Percentiles rank a stretch among this genome's conserved stretches.
Evolutionary conservation across 2,113 vertebrate genomes (phyloP).

Genomic region (Narcine bancroftii): DNA sequence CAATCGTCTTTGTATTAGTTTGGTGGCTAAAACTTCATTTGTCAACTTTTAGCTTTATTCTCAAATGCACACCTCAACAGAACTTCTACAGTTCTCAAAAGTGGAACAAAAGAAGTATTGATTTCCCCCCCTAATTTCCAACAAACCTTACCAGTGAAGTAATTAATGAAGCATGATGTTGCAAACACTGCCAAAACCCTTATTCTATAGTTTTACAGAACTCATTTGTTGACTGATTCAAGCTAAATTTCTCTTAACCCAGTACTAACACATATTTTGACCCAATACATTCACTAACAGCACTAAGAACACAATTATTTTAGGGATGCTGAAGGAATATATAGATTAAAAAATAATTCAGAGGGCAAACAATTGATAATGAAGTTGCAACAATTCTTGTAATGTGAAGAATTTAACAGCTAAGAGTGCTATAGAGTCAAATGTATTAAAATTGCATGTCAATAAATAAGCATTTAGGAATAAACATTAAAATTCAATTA

Average conservation of each 20-base stretch:
- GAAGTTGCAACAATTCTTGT: slow-evolving; percentile 3
- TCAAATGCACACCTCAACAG: background rate
- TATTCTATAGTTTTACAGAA: background rate
- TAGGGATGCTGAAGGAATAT: background rate
- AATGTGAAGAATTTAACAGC: background rate
- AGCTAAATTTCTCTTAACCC: background rate
- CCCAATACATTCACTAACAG: slow-evolving; percentile 23
- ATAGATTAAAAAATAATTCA: slow-evolving; percentile 27
- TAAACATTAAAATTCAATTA: background rate
- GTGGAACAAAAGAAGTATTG: background rate
- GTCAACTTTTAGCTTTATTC: background rate
- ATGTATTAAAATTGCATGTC: background rate
- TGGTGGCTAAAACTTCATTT: background rate
- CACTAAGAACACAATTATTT: background rate
- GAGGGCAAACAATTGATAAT: slow-evolving; percentile 30
- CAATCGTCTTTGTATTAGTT: background rate
- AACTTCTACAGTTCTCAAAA: background rate
- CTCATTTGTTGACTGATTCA: slow-evolving; percentile 16
- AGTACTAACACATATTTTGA: background rate
- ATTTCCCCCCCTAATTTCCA: background rate
- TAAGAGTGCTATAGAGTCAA: background rate
- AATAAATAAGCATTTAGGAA: background rate
- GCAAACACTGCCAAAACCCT: background rate
- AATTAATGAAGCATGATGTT: background rate
- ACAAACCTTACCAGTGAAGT: background rate